A percentile compares a stretch with the other conserved stretches of the same genome.
Evolutionary conservation across 2,888 invertebrate genomes (phyloP).

Genomic region (Aleiodes alternator): DNA sequence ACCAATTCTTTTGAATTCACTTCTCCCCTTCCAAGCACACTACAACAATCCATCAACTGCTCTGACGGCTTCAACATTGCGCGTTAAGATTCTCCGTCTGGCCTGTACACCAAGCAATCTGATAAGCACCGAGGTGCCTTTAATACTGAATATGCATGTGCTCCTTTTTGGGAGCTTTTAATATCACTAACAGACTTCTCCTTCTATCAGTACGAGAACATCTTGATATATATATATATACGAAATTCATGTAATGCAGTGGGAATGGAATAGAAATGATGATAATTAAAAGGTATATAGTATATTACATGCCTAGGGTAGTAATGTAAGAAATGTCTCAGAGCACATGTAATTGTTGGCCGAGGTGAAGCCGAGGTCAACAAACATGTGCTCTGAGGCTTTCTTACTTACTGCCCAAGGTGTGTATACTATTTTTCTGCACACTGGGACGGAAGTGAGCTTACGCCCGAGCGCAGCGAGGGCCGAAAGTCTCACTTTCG

Average conservation of each 20-base stretch:
- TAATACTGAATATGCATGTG: slow-evolving; percentile 69
- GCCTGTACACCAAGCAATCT: slow-evolving; percentile 64
- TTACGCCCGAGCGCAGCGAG: too few species aligned
- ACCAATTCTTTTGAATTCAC: slow-evolving; percentile 16
- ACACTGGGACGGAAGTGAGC: too few species aligned
- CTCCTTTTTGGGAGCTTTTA: slow-evolving; percentile 57
- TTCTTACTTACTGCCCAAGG: too few species aligned
- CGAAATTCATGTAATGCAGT: background rate
- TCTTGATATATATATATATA: background rate
- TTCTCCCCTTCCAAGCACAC: slow-evolving; percentile 31
- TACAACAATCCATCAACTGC: slow-evolving; percentile 69
- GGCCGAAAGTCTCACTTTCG: too few species aligned
- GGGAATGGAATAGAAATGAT: too few species aligned
- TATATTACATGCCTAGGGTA: too few species aligned
- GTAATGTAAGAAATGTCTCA: too few species aligned
- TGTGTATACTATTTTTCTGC: too few species aligned
- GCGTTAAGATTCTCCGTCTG: slow-evolving; percentile 67
- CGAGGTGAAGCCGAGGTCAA: too few species aligned
- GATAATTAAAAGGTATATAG: too few species aligned
- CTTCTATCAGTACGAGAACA: background rate
- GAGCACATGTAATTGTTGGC: too few species aligned
- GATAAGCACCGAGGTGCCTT: slow-evolving; percentile 66
- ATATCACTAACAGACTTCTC: slow-evolving; percentile 68
- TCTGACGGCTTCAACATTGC: slow-evolving; percentile 70
- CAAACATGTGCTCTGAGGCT: too few species aligned